Conservation (phyloP, 2,113 vertebrate species). For the Sus scrofa region T2T-Sscrofa CM000822.6:57317501-57318000, state of each 20-base stretch:
- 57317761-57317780: neutral
- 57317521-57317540: neutral
- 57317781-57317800: neutral
- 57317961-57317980: neutral
- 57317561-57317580: conserved; percentile 13
- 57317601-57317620: neutral
- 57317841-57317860: neutral
- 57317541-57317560: neutral
- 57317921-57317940: neutral
- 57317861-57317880: neutral
- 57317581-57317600: neutral
- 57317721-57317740: neutral
- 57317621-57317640: conserved; percentile 15
- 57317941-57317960: neutral
- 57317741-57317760: neutral
- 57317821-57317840: neutral
- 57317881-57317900: neutral
- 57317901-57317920: neutral
- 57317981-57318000: neutral
- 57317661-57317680: neutral
- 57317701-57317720: neutral
- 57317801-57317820: neutral
- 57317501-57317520: neutral
- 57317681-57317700: neutral
- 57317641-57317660: neutral